phyloP scores from a whole-genome alignment of 2,888 invertebrate genomes.

The Cataglyphis albicans region DNA sequence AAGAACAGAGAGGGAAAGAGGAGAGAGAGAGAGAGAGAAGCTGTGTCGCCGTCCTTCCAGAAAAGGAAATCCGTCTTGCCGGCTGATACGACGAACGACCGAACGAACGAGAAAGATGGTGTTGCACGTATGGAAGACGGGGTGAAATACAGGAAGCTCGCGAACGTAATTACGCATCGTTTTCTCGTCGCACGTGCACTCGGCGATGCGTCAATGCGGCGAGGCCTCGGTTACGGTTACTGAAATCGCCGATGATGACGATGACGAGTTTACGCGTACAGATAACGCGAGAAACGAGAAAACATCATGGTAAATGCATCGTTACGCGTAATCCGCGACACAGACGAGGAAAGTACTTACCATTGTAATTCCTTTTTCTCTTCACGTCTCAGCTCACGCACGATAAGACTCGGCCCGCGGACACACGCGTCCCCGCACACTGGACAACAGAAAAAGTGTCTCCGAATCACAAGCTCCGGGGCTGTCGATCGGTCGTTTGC shows the following conservation, averaged over 20 bases:
- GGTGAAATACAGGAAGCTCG: neutral
- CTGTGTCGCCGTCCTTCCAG: slow-evolving; percentile 38
- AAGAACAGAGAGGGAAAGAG: neutral
- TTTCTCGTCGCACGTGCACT: slow-evolving; percentile 70
- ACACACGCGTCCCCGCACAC: slow-evolving; percentile 63
- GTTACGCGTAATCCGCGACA: slow-evolving; percentile 11
- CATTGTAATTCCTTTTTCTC: slow-evolving; percentile 67
- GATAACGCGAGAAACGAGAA: neutral
- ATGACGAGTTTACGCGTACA: slow-evolving; percentile 30
- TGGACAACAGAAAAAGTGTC: slow-evolving; percentile 65
- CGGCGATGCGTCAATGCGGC: slow-evolving; percentile 76
- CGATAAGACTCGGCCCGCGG: slow-evolving; percentile 51
- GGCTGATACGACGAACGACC: slow-evolving; percentile 4
- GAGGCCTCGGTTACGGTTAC: neutral
- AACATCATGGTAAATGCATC: neutral
- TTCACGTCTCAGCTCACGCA: slow-evolving; percentile 58
- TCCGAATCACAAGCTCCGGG: slow-evolving; percentile 61
- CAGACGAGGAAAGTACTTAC: slow-evolving; percentile 64
- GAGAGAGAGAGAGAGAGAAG: neutral
- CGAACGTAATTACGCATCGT: neutral
- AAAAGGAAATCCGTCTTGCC: slow-evolving; percentile 51
- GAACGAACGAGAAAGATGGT: slow-evolving; percentile 3
- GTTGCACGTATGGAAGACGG: neutral
- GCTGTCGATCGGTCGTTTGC: slow-evolving; percentile 4
- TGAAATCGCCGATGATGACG: slow-evolving; percentile 20